These are phyloP conservation scores for Pelagia noctiluca DNA, from an alignment of 30 jellyfish, hydroid and myxozoan genomes.

Conservation along the genomic window DNA sequence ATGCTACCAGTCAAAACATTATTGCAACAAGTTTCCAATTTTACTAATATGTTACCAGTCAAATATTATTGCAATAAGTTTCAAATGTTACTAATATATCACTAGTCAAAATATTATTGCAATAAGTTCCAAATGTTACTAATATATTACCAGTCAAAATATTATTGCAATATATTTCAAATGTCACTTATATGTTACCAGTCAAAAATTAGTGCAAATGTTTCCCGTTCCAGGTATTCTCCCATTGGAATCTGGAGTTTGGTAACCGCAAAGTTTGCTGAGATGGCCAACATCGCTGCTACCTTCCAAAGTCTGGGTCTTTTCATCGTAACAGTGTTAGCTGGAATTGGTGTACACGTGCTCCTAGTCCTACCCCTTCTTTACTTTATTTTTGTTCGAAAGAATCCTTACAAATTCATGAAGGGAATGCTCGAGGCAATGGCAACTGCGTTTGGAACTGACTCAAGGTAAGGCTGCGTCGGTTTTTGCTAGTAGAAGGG, in stretches of 20 bases:
- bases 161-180: no score
- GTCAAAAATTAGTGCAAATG: no score
- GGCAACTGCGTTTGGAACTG: constrained; percentile 98
- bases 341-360: constrained; percentile 82
- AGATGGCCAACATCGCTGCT: constrained; percentile 80
- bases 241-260: constrained; percentile 94
- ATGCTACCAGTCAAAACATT: no score
- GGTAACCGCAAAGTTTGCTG: constrained; percentile 81
- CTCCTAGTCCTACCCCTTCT: constrained; percentile 75
- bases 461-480: constrained; percentile 74
- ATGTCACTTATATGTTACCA: no score
- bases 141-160: no score
- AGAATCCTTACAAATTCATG: constrained; percentile 82
- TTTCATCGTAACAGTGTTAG: constrained; percentile 82
- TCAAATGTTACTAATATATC: no score
- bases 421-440: constrained; percentile 87
- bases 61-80: no score
- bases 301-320: constrained; percentile 87
- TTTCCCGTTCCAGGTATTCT: constrained; percentile 77
- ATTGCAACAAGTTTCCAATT: no score
- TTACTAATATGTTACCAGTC: no score
- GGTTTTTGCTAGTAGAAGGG: no score
- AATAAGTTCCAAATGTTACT: no score
- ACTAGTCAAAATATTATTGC: no score
- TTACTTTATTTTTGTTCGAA: constrained; percentile 66